phyloP scores from a whole-genome alignment of 1,140 invertebrate genomes.

The Drepana arcuata region DNA sequence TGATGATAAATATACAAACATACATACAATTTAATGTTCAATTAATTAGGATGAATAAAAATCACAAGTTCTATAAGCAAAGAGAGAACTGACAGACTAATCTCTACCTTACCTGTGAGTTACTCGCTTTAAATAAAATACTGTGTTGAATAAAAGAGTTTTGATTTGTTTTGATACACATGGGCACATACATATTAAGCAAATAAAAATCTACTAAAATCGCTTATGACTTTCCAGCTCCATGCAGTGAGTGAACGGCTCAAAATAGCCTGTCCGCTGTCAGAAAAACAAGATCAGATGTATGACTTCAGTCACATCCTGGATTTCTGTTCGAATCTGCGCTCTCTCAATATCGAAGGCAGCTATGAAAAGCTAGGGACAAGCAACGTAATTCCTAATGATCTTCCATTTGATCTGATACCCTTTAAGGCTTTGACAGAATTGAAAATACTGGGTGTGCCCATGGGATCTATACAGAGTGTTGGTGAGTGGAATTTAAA shows the following conservation, averaged over 20 bases:
- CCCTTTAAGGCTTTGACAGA: conserved; percentile 82
- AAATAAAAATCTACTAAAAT: no score
- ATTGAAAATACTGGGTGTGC: conserved; percentile 75
- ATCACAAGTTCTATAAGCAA: no score
- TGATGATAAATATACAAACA: no score
- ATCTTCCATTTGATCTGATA: conserved; percentile 84
- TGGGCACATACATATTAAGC: no score
- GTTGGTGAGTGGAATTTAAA: conserved; percentile 57
- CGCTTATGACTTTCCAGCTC: conserved; percentile 80
- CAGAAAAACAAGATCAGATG: conserved; percentile 77
- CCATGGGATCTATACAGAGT: conserved; percentile 77
- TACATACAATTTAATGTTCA: no score
- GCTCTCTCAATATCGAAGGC: conserved; percentile 79
- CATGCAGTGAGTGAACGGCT: conserved; percentile 90
- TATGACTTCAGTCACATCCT: conserved; percentile 92
- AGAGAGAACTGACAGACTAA: no score
- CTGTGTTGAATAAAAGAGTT: no score
- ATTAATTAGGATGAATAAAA: no score
- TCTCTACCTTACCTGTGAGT: no score
- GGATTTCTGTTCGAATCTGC: conserved; percentile 87
- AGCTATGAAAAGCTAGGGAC: conserved; percentile 75
- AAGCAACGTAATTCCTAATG: conserved; percentile 88
- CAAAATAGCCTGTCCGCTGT: conserved; percentile 85
- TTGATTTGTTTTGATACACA: no score
- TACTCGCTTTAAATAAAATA: no score